A percentile compares a stretch with the other conserved stretches of the same genome.
These are phyloP conservation scores for Megathymus violae DNA, from an alignment of 1,140 invertebrate genomes.

Conservation along the genomic window DNA sequence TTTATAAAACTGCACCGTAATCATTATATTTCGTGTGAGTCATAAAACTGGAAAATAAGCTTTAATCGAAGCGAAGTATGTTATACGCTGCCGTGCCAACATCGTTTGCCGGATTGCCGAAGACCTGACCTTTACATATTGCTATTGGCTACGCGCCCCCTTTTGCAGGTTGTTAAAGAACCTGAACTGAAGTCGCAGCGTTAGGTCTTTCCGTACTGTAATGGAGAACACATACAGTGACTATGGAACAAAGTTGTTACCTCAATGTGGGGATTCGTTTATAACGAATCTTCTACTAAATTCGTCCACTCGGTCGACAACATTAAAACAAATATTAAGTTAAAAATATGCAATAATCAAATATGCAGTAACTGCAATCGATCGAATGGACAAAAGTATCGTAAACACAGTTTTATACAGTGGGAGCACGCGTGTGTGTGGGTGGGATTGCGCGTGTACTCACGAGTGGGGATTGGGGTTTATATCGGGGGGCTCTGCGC, in stretches of 20 bases:
- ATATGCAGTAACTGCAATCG: not conserved
- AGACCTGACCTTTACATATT: conserved; percentile 89
- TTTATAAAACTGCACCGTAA: conserved; percentile 64
- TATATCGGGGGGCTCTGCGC: conserved; percentile 65
- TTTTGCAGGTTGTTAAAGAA: conserved; percentile 96
- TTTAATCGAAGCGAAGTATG: conserved; percentile 78
- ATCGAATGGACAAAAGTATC: conserved; percentile 14
- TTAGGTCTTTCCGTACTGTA: conserved; percentile 96
- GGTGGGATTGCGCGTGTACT: conserved; percentile 58
- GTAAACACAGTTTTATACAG: conserved; percentile 25
- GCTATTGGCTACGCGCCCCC: conserved; percentile 92
- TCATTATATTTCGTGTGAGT: conserved; percentile 46
- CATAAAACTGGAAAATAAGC: conserved; percentile 71
- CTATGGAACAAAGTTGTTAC: conserved; percentile 50
- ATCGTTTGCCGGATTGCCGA: conserved; percentile 87
- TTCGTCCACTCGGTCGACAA: conserved; percentile 10
- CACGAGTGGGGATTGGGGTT: conserved; percentile 81
- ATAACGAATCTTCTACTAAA: conserved; percentile 15
- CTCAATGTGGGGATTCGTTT: conserved; percentile 33
- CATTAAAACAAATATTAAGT: not conserved
- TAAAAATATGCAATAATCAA: not conserved
- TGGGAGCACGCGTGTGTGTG: conserved; percentile 60
- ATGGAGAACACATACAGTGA: conserved; percentile 79
- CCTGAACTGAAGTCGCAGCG: conserved; percentile 95
- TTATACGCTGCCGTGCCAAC: conserved; percentile 76